Evolutionary conservation across 2,888 invertebrate genomes (phyloP).

Genomic region (Tipula unca): DNA sequence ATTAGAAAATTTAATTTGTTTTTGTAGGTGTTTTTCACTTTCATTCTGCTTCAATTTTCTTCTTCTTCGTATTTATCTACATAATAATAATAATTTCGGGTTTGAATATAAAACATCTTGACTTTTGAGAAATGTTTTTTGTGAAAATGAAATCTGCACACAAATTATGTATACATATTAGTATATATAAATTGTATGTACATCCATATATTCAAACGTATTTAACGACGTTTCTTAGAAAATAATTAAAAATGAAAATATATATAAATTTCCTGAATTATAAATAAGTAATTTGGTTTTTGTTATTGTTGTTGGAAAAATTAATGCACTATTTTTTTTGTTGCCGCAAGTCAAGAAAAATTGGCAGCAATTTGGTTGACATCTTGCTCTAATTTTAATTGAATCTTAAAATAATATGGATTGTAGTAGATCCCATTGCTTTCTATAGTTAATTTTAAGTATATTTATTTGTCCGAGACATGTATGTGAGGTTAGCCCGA

Average conservation of each 20-base stretch:
- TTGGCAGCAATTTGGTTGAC: no score
- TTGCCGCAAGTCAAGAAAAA: no score
- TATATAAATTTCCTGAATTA: neutral
- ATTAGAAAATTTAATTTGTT: neutral
- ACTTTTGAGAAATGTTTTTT: neutral
- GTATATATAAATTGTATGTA: no score
- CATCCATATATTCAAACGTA: neutral
- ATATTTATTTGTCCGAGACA: no score
- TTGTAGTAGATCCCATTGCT: no score
- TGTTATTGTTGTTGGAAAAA: neutral
- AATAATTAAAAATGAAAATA: neutral
- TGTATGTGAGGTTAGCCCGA: no score
- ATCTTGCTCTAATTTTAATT: no score
- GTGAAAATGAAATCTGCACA: neutral
- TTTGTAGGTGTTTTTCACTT: conserved; percentile 8
- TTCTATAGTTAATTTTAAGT: no score
- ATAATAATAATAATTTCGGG: neutral
- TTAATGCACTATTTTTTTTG: neutral
- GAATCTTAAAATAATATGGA: no score
- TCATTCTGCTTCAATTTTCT: neutral
- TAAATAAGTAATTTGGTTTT: neutral
- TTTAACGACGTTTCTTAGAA: neutral
- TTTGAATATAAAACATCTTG: neutral
- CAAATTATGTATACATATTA: neutral
- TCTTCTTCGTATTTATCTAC: neutral